Percentiles rank a stretch among this genome's conserved stretches.
Conservation (phyloP, 2,888 invertebrate species). For the Atrina japonica region DNA sequence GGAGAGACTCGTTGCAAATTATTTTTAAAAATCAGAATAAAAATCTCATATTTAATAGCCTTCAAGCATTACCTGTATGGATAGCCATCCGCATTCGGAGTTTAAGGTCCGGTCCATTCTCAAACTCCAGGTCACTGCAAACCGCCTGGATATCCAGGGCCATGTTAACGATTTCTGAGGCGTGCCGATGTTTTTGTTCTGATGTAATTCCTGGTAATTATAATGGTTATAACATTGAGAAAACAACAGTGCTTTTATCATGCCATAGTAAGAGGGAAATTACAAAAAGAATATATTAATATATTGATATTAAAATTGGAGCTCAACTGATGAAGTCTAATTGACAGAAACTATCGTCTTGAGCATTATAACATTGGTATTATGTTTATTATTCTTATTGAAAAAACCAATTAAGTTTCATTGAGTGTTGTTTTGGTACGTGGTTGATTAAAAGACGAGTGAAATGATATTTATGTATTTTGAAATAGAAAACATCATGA, state of each 20-base stretch:
- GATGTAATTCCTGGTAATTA: slow-evolving; percentile 44
- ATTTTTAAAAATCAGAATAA: too few species aligned
- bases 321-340: too few species aligned
- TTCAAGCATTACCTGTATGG: slow-evolving; percentile 59
- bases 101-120: slow-evolving; percentile 47
- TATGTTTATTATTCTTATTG: neutral
- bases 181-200: slow-evolving; percentile 44
- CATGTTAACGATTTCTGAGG: slow-evolving; percentile 56
- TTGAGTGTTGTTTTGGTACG: neutral
- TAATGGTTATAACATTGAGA: neutral
- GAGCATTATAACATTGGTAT: too few species aligned
- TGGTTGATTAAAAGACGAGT: too few species aligned
- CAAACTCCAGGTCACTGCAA: slow-evolving; percentile 56
- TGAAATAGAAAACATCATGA: too few species aligned
- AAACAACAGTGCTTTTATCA: neutral
- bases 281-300: too few species aligned
- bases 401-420: neutral
- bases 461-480: too few species aligned
- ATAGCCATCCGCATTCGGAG: slow-evolving; percentile 52
- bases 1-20: too few species aligned
- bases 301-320: too few species aligned
- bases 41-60: too few species aligned
- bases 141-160: slow-evolving; percentile 55
- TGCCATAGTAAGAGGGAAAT: too few species aligned
- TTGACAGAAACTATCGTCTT: too few species aligned